Base-by-base conservation (phyloP, 2,797 vertebrate genomes). In the Pteropus rufus region DNA sequence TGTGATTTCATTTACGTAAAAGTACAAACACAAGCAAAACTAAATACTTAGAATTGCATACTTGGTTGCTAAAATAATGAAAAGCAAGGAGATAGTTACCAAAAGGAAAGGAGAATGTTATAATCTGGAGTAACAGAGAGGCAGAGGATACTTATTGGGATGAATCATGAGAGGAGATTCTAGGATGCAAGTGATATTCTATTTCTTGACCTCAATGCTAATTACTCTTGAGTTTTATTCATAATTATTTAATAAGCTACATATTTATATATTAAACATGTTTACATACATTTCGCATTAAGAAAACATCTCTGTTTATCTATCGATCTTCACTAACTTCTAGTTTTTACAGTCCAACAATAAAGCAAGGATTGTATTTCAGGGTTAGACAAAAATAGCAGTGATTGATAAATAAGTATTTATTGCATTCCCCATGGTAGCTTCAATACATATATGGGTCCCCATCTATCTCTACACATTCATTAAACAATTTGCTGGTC, bases 1-100 rank as follows among this genome's bases (percentile, higher is more conserved):
- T 46, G 26, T 67, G 15, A 56, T 89, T 94, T 76, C 52, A 87
- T 19, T 95, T 96, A 70, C 82, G 3, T 34, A 44, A 96, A 96
- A 93, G 7, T 41, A 79, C 7, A 80, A 96, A 89, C 79, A 12
- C 0, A 36, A 31, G 18, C 2, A 90, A 92, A 83, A 77, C 29
- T 1, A 1, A 81, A 76, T 31, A 80, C 5, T 31, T 65, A 90
- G 2, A 18, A 72, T 46, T 31, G 1, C 8, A 65, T 72, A 58
- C 2, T 56, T 75, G 26, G 18, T n/a, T 89, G 46, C n/a, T 82
- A 82, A 88, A 67, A 62, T 85, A 79, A 92, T 36, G 21, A 84
- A 94, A 94, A 62, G 56, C 1, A 79, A 56, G 4, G 7, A 94
- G n/a, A 0, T 54, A 39, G 69, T 31, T 79, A 62, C 26, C 14